phyloP scores from a whole-genome alignment of 2,797 vertebrate genomes.

The Rhabdomys pumilio region DNA sequence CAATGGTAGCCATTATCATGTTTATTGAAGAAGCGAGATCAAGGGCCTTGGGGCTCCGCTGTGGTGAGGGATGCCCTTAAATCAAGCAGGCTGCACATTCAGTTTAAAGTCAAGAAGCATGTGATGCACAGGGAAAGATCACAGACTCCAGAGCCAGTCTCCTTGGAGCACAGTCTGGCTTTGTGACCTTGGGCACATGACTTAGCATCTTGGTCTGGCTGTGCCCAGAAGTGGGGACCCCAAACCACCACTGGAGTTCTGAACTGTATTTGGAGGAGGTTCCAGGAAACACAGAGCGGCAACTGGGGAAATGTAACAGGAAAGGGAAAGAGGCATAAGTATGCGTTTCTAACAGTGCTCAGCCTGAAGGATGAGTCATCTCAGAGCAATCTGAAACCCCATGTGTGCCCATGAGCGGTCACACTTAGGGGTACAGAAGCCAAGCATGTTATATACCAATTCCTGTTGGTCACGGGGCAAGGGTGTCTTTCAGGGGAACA shows the following conservation, averaged over 20 bases:
- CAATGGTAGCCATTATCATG: constrained; percentile 31
- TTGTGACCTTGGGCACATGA: background rate
- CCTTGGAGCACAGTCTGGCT: background rate
- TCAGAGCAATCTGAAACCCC: background rate
- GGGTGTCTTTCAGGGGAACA: background rate
- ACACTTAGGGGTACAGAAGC: background rate
- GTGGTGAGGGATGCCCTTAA: background rate
- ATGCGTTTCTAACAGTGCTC: background rate
- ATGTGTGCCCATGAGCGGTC: too few species aligned
- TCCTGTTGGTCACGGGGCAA: rapidly evolving
- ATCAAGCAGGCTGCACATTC: background rate
- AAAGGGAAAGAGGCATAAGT: background rate
- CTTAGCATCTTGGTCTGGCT: background rate
- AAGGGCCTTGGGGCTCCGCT: constrained; percentile 1
- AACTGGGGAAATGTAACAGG: background rate
- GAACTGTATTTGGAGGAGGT: background rate
- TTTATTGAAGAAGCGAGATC: constrained; percentile 40
- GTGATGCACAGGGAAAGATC: constrained; percentile 5
- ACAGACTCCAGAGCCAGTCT: background rate
- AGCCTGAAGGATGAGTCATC: background rate
- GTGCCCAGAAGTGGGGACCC: background rate
- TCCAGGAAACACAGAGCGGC: background rate
- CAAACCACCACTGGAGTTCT: background rate
- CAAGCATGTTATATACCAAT: rapidly evolving
- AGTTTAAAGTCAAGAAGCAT: background rate